A percentile compares a stretch with the other conserved stretches of the same genome.
Conservation (phyloP, 2,888 invertebrate species). For the Schrankia costaestrigalis region DNA sequence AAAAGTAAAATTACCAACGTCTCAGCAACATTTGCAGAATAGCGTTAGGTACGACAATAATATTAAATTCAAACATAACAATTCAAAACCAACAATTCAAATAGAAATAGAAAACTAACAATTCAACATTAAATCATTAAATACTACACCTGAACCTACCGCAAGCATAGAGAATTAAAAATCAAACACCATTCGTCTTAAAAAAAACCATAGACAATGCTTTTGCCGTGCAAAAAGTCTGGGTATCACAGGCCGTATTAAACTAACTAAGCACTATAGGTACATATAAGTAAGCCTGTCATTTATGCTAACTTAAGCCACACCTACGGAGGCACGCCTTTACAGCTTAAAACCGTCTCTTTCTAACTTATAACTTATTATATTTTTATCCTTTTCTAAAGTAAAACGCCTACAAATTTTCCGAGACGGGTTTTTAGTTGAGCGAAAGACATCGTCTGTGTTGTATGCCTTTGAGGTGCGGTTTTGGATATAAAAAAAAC, state of each 20-base stretch:
- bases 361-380: conserved; percentile 22
- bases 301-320: conserved; percentile 70
- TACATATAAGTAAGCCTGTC: conserved; percentile 37
- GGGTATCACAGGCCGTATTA: conserved; percentile 59
- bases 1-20: too few relatives aligned
- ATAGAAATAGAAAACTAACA: conserved; percentile 21
- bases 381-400: conserved; percentile 50
- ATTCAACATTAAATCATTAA: too few relatives aligned
- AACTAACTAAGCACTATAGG: conserved; percentile 32
- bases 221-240: conserved; percentile 59
- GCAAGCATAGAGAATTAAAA: conserved; percentile 48
- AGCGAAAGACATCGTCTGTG: conserved; percentile 61
- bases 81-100: conserved; percentile 4
- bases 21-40: too few relatives aligned
- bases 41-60: not conserved
- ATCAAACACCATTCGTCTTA: conserved; percentile 51
- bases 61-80: not conserved
- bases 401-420: conserved; percentile 69
- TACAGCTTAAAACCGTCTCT: conserved; percentile 39
- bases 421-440: conserved; percentile 73
- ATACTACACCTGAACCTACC: conserved; percentile 56
- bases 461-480: conserved; percentile 48
- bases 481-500: conserved; percentile 34
- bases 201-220: conserved; percentile 65
- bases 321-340: conserved; percentile 63